Evolutionary conservation across 1,140 invertebrate genomes (phyloP), one percentile per base, ranked within the genome.

Genomic region (Brevipalpus yothersi): DNA sequence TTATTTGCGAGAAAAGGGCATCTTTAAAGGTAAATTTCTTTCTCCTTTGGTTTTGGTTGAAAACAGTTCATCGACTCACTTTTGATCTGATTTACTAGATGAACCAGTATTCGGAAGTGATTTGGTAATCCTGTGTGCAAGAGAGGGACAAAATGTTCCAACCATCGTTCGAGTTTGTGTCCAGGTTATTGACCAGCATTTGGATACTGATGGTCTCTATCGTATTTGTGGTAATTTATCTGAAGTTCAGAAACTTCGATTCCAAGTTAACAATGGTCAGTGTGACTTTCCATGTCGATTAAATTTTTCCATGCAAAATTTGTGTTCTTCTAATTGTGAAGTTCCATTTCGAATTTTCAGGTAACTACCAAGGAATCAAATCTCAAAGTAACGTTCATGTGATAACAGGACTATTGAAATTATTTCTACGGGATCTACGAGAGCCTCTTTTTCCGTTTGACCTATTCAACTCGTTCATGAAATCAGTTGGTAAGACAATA

Each of bases 341-440:
- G 12, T 51, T 41, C 31, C 19, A n/a, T 49, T 10, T 56, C 42
- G n/a, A 21, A 60, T 55, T 54, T 65, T 41, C 61, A 69, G 80
- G 83, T 66, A 80, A 82, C 61, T 75, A 80, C 62, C 69, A 71
- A 9, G 75, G 80, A 19, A 71, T 86, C 55, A 74, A 78, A 41
- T 75, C 76, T 64, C 79, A 80, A 69, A 74, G 76, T 66, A 79
- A 94, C 68, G 82, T 93, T 42, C 86, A 94, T 69, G 88, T 91
- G 13, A 71, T 95, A 53, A 87, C 88, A 23, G 91, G 90, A 58
- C 79, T 86, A 15, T 72, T 94, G 42, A 95, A 95, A 72, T 74
- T 93, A 63, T 95, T 93, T 75, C 93, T 94, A 72, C 72, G 90
- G 41, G 90, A 94, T 71, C 75, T 95, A 45, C 83, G 83, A 67